Base-by-base conservation (phyloP, 1,140 invertebrate genomes). In the Nephila pilipes region DNA sequence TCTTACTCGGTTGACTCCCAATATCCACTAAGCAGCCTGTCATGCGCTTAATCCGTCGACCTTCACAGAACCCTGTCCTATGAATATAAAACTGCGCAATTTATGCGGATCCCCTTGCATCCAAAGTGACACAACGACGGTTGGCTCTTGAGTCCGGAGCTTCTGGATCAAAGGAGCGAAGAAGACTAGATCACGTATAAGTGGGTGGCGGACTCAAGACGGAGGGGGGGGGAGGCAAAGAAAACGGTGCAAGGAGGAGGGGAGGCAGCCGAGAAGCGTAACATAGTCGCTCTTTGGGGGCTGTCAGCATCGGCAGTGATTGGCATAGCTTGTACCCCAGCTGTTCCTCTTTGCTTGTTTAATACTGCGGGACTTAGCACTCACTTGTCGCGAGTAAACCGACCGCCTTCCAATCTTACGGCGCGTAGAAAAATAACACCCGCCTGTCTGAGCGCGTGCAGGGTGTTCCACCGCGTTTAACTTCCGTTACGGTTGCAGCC, bases 101-200 rank as follows among this genome's bases (percentile, higher is more conserved):
- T 90, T 90, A 55, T 81, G n/a, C 12, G 5, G 6, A 16, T 6
- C 36, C 90, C 79, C 90, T 55, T 80, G 58, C 79, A 46, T n/a
- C 38, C 85, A 83, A 91, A 91, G 54, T 90, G 88, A 90, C 75
- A 87, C 85, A 87, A 87, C 85, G 58, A 65, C 60, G 85, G 58
- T 46, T 63, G 32, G 75, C 69, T 60, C 88, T 58, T 38, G 75
- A 81, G 75, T 81, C 65, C 60, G n/a, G 55, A 90, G 87, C 87
- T 89, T 89, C 87, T 79, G 88, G 90, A 91, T 91, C 90, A 91
- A 91, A 91, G 25, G 80, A 81, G 90, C 58, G 57, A 38, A 85
- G 58, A 85, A 81, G 55, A 90, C 69, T 58, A 81, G 89, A 90
- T 90, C 75, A 90, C 46, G 89, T 55, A 90, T 58, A 91, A 83